Evolutionary conservation across 1,140 invertebrate genomes (phyloP), one percentile per base, ranked within the genome.

Genomic region (Steinernema khuongi): DNA sequence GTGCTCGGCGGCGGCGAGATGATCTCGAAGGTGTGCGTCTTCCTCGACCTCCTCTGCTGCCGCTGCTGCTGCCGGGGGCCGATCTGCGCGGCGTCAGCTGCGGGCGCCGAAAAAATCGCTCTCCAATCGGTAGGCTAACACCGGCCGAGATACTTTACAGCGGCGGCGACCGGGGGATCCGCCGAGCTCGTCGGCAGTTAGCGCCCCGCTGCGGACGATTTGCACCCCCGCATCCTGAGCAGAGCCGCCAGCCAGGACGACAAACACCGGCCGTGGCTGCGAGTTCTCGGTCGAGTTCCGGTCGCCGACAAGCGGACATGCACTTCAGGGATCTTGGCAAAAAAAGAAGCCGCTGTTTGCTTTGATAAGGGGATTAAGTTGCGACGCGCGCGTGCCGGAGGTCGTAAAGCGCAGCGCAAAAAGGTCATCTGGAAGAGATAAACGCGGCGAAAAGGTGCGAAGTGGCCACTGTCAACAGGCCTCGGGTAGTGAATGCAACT

Each of bases 31-130:
- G 11, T 11, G 36, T 41, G n/a, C 7, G 36, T 7, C n/a, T 7
- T 41, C 7, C 50, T 7, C n/a, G 7, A n/a, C 36, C n/a, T 41
- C 36, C 4, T 60, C 19, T 60, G 50, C 50, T 11, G 50, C 50
- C 11, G 50, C 50, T 26, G 50, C 11, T 26, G 50, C 11, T 26
- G 14, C 50, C 50, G 22, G 50, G 11, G 11, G 22, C 4, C 50
- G 50, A 60, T 26, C 26, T 60, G 11, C 50, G 19, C 50, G 7
- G 36, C 36, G 36, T 41, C 36, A 41, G 36, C 36, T 41, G 36
- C 36, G 36, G 36, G 36, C 36, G 70, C 67, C 31, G 41, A 29
- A 43, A 31, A 43, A 75, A 44, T 77, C 31, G n/a, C 17, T 22
- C 66, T 19, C 70, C 36, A 7, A 41, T n/a, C 36, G 36, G 36